A percentile compares a stretch with the other conserved stretches of the same genome.
phyloP scores from a whole-genome alignment of 2,113 vertebrate genomes.

The Paracanthobrama guichenoti region DNA sequence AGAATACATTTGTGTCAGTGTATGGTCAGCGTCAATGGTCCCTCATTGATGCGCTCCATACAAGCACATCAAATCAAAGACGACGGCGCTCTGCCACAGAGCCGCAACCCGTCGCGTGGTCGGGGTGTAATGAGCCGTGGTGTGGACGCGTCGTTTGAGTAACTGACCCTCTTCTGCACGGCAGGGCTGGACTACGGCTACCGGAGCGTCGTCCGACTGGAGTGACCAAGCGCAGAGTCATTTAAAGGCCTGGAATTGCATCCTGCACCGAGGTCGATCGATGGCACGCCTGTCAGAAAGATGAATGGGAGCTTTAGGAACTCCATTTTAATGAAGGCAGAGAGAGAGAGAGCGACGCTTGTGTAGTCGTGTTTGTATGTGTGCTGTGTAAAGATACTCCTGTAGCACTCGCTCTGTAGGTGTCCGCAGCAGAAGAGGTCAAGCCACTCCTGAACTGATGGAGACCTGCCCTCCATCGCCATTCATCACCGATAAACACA shows the following conservation, averaged over 20 bases:
- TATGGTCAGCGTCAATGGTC: not conserved
- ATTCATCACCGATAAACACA: not conserved
- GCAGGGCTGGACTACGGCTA: not conserved
- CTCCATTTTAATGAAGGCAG: conserved; percentile 60
- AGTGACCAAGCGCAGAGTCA: conserved; percentile 53
- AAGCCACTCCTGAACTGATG: conserved; percentile 10
- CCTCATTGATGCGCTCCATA: not conserved
- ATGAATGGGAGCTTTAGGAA: conserved; percentile 63
- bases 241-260: conserved; percentile 62
- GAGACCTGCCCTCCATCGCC: conserved; percentile 4
- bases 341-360: conserved; percentile 15
- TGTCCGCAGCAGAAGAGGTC: conserved; percentile 30
- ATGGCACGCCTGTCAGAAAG: conserved; percentile 64
- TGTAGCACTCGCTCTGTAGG: conserved; percentile 28
- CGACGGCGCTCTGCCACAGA: not conserved
- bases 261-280: conserved; percentile 56
- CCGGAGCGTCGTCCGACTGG: conserved; percentile 5
- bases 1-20: conserved; percentile 13
- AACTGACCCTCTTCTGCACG: conserved; percentile 30
- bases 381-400: conserved; percentile 28
- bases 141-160: conserved; percentile 15
- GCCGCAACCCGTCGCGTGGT: conserved; percentile 15
- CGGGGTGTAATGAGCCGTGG: conserved; percentile 22
- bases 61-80: conserved; percentile 6
- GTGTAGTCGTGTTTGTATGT: conserved; percentile 39